Evolutionary conservation across 2,113 vertebrate species (phyloP).

Genomic region (Podiceps cristatus): DNA sequence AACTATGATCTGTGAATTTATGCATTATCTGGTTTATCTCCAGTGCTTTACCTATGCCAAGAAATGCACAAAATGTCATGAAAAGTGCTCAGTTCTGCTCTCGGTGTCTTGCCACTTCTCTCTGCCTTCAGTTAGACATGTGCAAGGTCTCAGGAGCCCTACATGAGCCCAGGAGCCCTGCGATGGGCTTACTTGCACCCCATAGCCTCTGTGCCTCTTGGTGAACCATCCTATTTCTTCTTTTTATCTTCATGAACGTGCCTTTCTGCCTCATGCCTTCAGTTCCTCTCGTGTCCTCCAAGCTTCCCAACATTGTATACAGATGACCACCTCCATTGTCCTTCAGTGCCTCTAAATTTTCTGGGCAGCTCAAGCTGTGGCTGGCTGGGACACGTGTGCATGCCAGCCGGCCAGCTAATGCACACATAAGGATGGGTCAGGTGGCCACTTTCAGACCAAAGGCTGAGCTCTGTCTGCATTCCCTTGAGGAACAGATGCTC

Average conservation of each 20-base stretch:
- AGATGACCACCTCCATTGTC: not conserved
- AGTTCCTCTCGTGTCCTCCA: not conserved
- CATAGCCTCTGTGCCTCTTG: not conserved
- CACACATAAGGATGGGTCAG: fast-evolving
- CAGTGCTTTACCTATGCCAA: not conserved
- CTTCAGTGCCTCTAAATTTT: not conserved
- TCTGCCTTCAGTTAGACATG: not conserved
- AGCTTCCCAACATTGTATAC: not conserved
- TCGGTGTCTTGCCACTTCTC: fast-evolving
- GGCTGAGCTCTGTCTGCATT: not conserved
- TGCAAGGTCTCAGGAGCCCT: not conserved
- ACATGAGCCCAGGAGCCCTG: not conserved
- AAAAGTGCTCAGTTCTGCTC: not conserved
- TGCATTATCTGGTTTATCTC: not conserved
- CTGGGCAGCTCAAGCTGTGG: not conserved
- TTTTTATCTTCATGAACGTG: not conserved
- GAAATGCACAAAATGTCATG: not conserved
- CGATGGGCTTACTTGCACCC: not conserved
- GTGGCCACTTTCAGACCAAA: not conserved
- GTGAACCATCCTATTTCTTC: not conserved
- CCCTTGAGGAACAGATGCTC: not conserved
- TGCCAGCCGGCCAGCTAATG: not conserved
- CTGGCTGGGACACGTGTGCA: fast-evolving
- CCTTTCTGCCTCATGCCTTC: not conserved
- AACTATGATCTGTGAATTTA: not conserved